These are phyloP conservation scores for Tolmerus cingulatus DNA, from an alignment of 2,888 invertebrate genomes.

Conservation along the genomic window DNA sequence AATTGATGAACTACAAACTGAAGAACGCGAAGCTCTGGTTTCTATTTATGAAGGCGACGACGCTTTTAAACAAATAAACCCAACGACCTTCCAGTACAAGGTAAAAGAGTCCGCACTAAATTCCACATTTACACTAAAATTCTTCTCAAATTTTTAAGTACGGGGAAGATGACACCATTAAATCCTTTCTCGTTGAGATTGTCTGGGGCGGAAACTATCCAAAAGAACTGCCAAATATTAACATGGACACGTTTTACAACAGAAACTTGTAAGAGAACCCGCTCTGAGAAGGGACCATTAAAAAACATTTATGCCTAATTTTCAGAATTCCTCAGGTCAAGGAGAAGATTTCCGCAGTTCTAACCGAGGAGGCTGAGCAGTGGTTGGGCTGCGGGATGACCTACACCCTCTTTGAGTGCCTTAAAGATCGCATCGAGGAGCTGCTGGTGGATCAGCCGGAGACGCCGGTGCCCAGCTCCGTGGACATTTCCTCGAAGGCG, in stretches of 20 bases:
- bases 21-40: constrained; percentile 88
- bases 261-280: constrained; percentile 80
- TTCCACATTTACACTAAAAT: neutral
- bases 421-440: constrained; percentile 81
- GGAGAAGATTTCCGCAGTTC: constrained; percentile 70
- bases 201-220: constrained; percentile 89
- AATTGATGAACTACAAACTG: constrained; percentile 74
- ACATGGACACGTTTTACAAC: constrained; percentile 92
- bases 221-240: constrained; percentile 79
- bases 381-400: constrained; percentile 94
- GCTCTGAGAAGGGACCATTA: neutral
- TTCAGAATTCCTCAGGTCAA: constrained; percentile 74
- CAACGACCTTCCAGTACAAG: constrained; percentile 89
- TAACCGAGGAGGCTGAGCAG: constrained; percentile 78
- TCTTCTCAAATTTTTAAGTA: constrained; percentile 68
- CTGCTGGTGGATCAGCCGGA: constrained; percentile 78
- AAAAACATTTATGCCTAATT: neutral
- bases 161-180: constrained; percentile 77
- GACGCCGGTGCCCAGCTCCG: constrained; percentile 42
- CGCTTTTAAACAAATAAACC: constrained; percentile 80
- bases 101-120: constrained; percentile 64
- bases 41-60: constrained; percentile 95
- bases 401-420: constrained; percentile 89
- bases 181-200: constrained; percentile 88
- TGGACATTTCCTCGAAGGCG: constrained; percentile 53